phyloP scores from a whole-genome alignment of 1,140 invertebrate genomes.

The Cecropterus lyciades region DNA sequence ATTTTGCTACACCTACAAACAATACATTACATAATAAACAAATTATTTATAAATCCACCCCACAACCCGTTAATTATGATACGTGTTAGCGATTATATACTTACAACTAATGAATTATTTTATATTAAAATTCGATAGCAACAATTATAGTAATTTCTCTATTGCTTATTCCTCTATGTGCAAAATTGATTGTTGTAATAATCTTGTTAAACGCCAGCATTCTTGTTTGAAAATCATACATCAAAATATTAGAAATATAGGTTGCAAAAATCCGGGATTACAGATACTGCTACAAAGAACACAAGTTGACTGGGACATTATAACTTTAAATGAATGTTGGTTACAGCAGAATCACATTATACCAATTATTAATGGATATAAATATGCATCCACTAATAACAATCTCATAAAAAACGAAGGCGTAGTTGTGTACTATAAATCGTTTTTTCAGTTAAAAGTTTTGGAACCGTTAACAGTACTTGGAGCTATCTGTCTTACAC shows the following conservation, averaged over 20 bases:
- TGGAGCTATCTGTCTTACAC: no score
- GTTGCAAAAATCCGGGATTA: slow-evolving; percentile 1
- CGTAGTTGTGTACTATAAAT: no score
- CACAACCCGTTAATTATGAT: no score
- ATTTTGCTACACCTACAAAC: no score
- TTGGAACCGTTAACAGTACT: no score
- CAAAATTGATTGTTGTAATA: slow-evolving; percentile 1
- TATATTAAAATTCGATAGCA: no score
- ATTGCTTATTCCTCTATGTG: background rate
- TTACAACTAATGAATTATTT: no score
- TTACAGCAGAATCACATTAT: background rate
- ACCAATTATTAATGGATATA: slow-evolving; percentile 2
- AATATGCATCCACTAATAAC: background rate
- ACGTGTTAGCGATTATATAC: no score
- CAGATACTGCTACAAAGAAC: background rate
- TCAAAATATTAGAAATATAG: slow-evolving; percentile 18
- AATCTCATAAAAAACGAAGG: no score
- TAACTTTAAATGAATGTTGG: slow-evolving; percentile 1
- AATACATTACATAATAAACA: no score
- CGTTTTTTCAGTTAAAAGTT: no score
- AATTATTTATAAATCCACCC: no score
- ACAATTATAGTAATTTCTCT: background rate
- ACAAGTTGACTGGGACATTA: slow-evolving; percentile 12
- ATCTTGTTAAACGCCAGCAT: background rate
- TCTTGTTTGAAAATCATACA: slow-evolving; percentile 5